Evolutionary conservation across 2,888 invertebrate genomes (phyloP), one percentile per base, ranked within the genome.

Genomic region (Callinectes sapidus): DNA sequence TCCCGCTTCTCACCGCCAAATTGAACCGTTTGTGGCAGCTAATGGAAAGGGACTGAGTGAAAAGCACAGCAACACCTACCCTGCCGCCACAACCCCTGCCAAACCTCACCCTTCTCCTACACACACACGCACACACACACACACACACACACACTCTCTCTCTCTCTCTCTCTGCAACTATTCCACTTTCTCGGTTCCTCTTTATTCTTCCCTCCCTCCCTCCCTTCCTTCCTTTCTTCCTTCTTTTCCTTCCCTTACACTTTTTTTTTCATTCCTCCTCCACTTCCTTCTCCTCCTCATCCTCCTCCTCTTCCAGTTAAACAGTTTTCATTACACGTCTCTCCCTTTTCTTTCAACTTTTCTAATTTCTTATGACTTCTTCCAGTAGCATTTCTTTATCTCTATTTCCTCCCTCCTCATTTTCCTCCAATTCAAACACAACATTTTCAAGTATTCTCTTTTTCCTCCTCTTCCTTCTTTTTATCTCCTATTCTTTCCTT

Each of bases 11-110:
- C 91, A 92, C 66, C 66, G 18, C 92, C 85, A 92, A 92, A 91
- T 92, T 91, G 92, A 87, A 92, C 54, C 91, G 91, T 92, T 92
- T 92, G 92, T 92, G 90, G 92, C 81, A 42, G 88, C 90, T 92
- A 92, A 92, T 92, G 92, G 92, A 92, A 92, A 92, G 91, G 89
- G 77, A 88, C 61, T 66, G 77, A 66, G 86, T 91, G 90, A 92
- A 91, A 90, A 92, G 91, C 92, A 92, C 92, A 89, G 90, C 92
- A 87, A 54, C 42, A 32, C 48, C 87, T 39, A 35, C 61, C 32
- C 39, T 85, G 18, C 85, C 32, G 35, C 88, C 81, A 5, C 48
- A 54, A 66, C 28, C 48, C 87, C 32, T 35, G 18, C 32, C 55
- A n/a, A 18, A 0, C 87, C 54, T 88, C 3, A 32, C 71, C 23